Base-by-base conservation (phyloP, 2,113 vertebrate species). In the Zapus hudsonius region DNA sequence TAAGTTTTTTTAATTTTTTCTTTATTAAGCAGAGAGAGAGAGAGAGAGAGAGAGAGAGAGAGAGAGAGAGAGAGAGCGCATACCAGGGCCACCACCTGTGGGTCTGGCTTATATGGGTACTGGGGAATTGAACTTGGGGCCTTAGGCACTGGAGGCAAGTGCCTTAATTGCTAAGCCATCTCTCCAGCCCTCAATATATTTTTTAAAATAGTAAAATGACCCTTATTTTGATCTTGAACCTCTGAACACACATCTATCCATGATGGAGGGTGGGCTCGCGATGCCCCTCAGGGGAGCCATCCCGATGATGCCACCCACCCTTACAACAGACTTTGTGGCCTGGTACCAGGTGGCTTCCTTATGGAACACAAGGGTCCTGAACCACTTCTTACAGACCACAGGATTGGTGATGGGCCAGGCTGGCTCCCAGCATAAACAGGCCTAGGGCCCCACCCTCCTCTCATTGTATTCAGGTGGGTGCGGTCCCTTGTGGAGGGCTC, bases 381-480 rank as follows among this genome's bases (percentile, higher is more conserved):
- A 47, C 17, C 23, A 52, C 33, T 29, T 81, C 66, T 66, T 2
- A 11, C 0, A 1, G 67, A 9, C 13, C 42, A 0, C 17, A 27
- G 38, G 63, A 36, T 7, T 0, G 20, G 33, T 0, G 1, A 55
- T 25, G 63, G 74, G 82, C 5, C 7, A 74, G 0, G 23, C 7
- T 0, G 7, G 66, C 66, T 55, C n/a, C 5, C 1, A 0, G 52
- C 25, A 29, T 27, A 3, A 13, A 79, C 33, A 6, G 15, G 33
- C 67, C 27, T 25, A 0, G 0, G 10, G 47, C 22, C 33, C 40
- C 3, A 1, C 8, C 33, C 61, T 64, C 22, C 40, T 38, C 59
- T 55, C 59, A 66, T 2, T 52, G 64, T 33, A 31, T 36, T 69
- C 44, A 73, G 83, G 57, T 52, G 36, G 64, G 20, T 44, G 10